Evolutionary conservation across 2,113 vertebrate genomes (phyloP).

Genomic region (Eubucco bourcierii): DNA sequence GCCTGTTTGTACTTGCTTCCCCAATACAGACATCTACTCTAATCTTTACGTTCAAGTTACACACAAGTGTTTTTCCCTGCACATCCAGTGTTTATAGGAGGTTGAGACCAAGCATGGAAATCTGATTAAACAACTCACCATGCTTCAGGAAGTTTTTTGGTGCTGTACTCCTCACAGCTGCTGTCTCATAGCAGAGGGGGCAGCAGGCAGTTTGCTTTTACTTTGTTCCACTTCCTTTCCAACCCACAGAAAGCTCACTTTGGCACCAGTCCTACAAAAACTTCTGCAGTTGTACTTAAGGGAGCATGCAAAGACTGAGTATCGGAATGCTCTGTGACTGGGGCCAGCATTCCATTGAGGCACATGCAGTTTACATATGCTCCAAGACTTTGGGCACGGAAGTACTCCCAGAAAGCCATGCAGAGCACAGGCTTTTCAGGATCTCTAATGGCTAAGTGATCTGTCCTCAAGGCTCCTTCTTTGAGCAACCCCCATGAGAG

Average conservation of each 20-base stretch:
- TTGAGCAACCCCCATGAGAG: neutral
- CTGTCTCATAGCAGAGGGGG: neutral
- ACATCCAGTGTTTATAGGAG: neutral
- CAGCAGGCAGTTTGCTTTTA: neutral
- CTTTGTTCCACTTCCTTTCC: constrained; percentile 1
- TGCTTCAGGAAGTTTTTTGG: neutral
- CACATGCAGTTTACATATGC: neutral
- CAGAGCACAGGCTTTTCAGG: neutral
- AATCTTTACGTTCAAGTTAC: neutral
- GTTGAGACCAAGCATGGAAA: neutral
- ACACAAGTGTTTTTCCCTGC: neutral
- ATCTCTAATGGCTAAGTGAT: neutral
- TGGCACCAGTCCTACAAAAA: constrained; percentile 20
- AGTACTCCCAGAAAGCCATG: neutral
- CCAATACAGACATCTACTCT: neutral
- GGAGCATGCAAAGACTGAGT: neutral
- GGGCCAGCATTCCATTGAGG: neutral
- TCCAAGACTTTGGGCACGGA: neutral
- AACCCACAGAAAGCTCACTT: constrained; percentile 9
- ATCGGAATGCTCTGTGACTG: neutral
- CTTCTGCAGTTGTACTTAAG: neutral
- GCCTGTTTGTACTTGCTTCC: accelerated
- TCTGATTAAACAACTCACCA: neutral
- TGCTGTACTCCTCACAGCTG: neutral
- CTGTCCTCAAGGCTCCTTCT: neutral